Evolutionary conservation across 1,140 invertebrate genomes (phyloP), one percentile per base, ranked within the genome.

Genomic region (Condylostylus longicornis): DNA sequence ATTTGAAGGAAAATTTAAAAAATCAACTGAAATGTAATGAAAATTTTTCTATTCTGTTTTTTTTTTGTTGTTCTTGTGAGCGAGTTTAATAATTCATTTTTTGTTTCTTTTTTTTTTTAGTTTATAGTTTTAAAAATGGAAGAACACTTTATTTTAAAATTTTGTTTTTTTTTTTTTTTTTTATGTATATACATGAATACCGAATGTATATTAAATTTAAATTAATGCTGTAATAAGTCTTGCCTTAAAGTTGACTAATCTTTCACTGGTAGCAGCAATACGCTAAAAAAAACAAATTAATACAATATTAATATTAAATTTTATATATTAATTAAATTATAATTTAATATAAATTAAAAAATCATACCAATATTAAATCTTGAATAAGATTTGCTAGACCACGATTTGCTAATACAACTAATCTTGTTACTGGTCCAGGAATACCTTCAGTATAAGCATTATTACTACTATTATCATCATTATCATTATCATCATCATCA

Each of bases 231-330:
- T 86, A 62, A 86, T 81, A 44, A 86, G 69, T 70, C 81, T 74
- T 51, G 82, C 82, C 66, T 85, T 86, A 75, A 84, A 86, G 74
- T 85, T 85, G 50, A 86, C 82, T 65, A 86, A 79, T 61, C 80
- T 74, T 62, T 86, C 82, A 58, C 81, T 85, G 47, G 81, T 84
- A 54, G 82, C 80, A 29, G 82, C 82, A 52, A 85, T 68, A 52
- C 82, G 78, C 70, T 80, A 65, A 6, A 68, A 44, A 22, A 53
- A 47, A 44, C 32, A 32, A 40, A 34, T 25, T 21, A 37, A 23
- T 25, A 34, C n/a, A 34, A 38, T 15, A 28, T 20, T 33, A 8
- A 25, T 30, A 4, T 3, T 7, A 13, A 33, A 23, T 27, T 25
- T 14, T 37, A 13, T 36, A 14, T 5, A n/a, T 25, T 12, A 25